A percentile compares a stretch with the other conserved stretches of the same genome.
These are phyloP conservation scores for Dysidea cf. avara DNA, from an alignment of 37 sponge, comb jelly and placozoan genomes.

Conservation along the genomic window DNA sequence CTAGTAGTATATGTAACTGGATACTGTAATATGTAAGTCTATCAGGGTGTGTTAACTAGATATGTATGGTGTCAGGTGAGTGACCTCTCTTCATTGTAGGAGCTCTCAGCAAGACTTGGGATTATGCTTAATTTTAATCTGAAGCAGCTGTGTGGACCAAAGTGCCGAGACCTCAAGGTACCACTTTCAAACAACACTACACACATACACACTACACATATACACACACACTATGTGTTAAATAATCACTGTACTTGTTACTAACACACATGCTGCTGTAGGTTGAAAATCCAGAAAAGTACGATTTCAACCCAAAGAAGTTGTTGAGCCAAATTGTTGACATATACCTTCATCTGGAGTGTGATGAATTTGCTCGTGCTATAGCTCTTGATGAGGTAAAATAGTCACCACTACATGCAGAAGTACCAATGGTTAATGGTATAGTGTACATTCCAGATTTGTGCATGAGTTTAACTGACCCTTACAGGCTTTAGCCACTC, in stretches of 20 bases:
- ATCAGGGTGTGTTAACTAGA: neutral
- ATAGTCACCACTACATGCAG: too few species aligned
- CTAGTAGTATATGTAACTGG: neutral
- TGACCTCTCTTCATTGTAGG: too few species aligned
- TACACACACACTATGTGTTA: neutral
- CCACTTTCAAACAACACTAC: too few species aligned
- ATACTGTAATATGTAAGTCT: neutral
- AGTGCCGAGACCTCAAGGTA: slow-evolving; percentile 85
- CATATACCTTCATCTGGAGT: slow-evolving; percentile 88
- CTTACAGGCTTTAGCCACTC: neutral
- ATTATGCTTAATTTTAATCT: slow-evolving; percentile 95
- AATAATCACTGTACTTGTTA: neutral
- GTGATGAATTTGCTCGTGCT: slow-evolving; percentile 70
- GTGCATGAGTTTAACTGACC: neutral
- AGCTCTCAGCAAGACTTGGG: slow-evolving; percentile 70
- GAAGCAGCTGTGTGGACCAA: slow-evolving; percentile 92
- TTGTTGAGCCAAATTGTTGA: slow-evolving; percentile 81
- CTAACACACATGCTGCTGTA: slow-evolving; percentile 6
- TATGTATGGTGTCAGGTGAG: neutral
- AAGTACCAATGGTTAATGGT: neutral
- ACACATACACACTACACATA: too few species aligned
- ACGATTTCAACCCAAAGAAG: slow-evolving; percentile 82
- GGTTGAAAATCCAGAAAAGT: slow-evolving; percentile 91
- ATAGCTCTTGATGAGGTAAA: slow-evolving; percentile 87
- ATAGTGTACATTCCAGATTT: neutral